A percentile compares a stretch with the other conserved stretches of the same genome.
These are phyloP conservation scores for Babylonia areolata DNA, from an alignment of 1,140 invertebrate genomes.

Conservation along the genomic window DNA sequence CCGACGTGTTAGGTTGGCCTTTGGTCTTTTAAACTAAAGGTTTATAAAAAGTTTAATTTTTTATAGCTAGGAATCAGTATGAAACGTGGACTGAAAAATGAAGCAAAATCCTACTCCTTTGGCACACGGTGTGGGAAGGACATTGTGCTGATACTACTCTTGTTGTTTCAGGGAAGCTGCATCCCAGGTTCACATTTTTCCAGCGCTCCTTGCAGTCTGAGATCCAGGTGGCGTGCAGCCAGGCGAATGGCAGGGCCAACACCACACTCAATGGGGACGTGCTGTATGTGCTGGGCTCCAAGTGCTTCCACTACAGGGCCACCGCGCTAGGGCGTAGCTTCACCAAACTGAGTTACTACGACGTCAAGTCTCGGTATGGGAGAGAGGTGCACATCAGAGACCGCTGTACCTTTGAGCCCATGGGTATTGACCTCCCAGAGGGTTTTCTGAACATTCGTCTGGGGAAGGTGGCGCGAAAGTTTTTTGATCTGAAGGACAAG, in stretches of 20 bases:
- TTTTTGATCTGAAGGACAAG: slow-evolving; percentile 50
- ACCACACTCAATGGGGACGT: slow-evolving; percentile 42
- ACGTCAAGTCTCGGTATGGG: slow-evolving; percentile 39
- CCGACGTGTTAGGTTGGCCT: too few relatives aligned
- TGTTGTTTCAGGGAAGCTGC: slow-evolving; percentile 27
- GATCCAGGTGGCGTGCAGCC: slow-evolving; percentile 35
- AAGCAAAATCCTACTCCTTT: too few relatives aligned
- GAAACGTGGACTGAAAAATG: too few relatives aligned
- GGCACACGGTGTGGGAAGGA: too few relatives aligned
- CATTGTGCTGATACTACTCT: too few relatives aligned
- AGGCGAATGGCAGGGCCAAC: slow-evolving; percentile 3
- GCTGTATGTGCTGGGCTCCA: slow-evolving; percentile 60
- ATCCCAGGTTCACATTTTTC: slow-evolving; percentile 51
- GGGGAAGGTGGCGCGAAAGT: slow-evolving; percentile 50
- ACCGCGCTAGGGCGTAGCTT: slow-evolving; percentile 28
- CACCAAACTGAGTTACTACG: slow-evolving; percentile 46
- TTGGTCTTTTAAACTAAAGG: too few relatives aligned
- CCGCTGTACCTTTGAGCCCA: slow-evolving; percentile 45
- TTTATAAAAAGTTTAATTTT: too few relatives aligned
- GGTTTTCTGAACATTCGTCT: slow-evolving; percentile 53
- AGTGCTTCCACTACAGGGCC: slow-evolving; percentile 41
- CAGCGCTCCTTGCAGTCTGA: slow-evolving; percentile 52
- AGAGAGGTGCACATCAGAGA: slow-evolving; percentile 44
- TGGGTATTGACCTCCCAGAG: slow-evolving; percentile 52
- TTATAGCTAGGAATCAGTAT: too few relatives aligned